Percentiles rank a stretch among this genome's conserved stretches.
Conservation (phyloP, 1,140 invertebrate genomes). For the Heliconius hermathena region DNA sequence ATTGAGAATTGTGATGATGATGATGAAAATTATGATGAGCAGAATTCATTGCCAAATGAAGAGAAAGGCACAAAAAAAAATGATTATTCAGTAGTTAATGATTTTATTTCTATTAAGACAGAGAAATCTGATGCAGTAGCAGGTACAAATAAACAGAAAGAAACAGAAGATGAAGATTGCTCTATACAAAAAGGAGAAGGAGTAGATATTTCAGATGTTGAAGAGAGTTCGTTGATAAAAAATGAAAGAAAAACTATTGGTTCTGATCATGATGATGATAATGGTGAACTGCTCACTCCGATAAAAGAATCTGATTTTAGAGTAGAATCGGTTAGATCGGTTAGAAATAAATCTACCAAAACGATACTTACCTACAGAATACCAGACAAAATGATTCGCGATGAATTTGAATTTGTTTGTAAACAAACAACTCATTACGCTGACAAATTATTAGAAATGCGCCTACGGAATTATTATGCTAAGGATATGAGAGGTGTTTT, state of each 20-base stretch:
- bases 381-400: neutral
- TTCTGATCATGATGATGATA: neutral
- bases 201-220: neutral
- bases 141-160: neutral
- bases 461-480: slow-evolving; percentile 29
- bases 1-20: slow-evolving; percentile 37
- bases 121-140: neutral
- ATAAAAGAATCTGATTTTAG: neutral
- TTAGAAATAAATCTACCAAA: neutral
- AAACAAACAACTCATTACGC: slow-evolving; percentile 15
- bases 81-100: neutral
- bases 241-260: neutral
- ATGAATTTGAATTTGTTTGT: slow-evolving; percentile 19
- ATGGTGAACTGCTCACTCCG: neutral
- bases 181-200: neutral
- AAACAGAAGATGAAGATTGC: neutral
- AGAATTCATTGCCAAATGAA: neutral
- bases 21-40: too few relatives aligned
- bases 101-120: neutral
- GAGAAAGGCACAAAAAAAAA: neutral
- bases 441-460: slow-evolving; percentile 27
- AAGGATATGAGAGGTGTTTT: neutral
- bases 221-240: neutral
- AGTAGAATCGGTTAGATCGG: neutral
- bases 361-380: neutral